Conservation (phyloP, 2,888 invertebrate species). For the Drosophila stalkeri region DNA sequence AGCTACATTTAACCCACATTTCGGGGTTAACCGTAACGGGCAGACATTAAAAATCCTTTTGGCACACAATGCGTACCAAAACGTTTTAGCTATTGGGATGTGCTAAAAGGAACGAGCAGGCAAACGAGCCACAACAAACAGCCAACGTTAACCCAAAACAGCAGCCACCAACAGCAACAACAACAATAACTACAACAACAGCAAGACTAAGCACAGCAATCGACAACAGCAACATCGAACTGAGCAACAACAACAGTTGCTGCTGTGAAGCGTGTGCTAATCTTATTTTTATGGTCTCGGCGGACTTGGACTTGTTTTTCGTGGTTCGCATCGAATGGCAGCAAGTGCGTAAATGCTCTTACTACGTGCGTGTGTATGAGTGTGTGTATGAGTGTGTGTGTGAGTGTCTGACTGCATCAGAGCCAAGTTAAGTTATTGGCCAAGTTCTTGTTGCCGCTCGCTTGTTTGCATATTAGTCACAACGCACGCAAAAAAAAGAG, state of each 20-base stretch:
- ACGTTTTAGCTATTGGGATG: conserved; percentile 49
- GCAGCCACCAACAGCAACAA: conserved; percentile 12
- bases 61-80: conserved; percentile 38
- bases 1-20: conserved; percentile 48
- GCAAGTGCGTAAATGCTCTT: conserved; percentile 52
- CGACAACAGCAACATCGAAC: conserved; percentile 24
- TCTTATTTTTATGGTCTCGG: conserved; percentile 79
- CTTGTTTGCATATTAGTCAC: conserved; percentile 81
- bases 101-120: conserved; percentile 22
- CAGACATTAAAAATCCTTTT: conserved; percentile 54
- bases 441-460: conserved; percentile 59
- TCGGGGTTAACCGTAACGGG: conserved; percentile 36
- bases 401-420: conserved; percentile 53
- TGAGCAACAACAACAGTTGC: conserved; percentile 35
- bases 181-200: conserved; percentile 18
- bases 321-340: conserved; percentile 41
- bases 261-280: conserved; percentile 76
- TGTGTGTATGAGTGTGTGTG: conserved; percentile 9
- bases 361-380: conserved; percentile 1
- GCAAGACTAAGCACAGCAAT: conserved; percentile 12
- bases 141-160: conserved; percentile 34
- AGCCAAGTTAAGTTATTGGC: conserved; percentile 79
- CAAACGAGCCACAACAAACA: conserved; percentile 40
- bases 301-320: conserved; percentile 75
- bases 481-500: conserved; percentile 36